Evolutionary conservation across 64 coral and sea anemone species (phyloP).

Genomic region (Exaiptasia diaphana): DNA sequence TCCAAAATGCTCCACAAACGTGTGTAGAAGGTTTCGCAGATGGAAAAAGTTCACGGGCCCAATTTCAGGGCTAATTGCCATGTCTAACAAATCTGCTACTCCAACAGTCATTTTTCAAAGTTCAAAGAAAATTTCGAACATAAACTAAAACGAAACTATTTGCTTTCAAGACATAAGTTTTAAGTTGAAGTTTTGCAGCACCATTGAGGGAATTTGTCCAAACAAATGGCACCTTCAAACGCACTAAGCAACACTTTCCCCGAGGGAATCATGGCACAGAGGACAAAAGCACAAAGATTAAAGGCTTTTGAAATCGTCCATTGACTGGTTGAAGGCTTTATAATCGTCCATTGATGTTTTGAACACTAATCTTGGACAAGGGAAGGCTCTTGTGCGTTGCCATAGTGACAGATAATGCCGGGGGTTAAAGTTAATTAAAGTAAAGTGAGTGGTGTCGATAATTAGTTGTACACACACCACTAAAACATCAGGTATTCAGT

Average conservation of each 20-base stretch:
- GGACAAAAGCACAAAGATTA: neutral
- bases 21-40: constrained; percentile 79
- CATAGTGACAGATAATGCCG: neutral
- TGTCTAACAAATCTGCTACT: constrained; percentile 69
- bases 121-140: too few species aligned
- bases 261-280: neutral
- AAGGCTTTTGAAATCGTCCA: neutral
- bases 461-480: too few species aligned
- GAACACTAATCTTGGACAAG: too few species aligned
- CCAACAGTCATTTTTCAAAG: constrained; percentile 62
- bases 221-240: neutral
- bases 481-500: too few species aligned
- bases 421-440: too few species aligned
- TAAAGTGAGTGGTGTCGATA: too few species aligned
- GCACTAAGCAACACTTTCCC: constrained; percentile 2
- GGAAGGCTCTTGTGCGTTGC: neutral
- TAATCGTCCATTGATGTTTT: too few species aligned
- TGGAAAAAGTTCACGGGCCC: constrained; percentile 95
- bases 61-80: constrained; percentile 88
- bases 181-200: neutral
- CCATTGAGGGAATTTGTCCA: neutral
- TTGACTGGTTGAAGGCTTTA: constrained; percentile 6
- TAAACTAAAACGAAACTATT: neutral
- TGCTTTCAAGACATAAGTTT: neutral
- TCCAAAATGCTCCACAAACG: constrained; percentile 74